Base-by-base conservation (phyloP, 2,113 vertebrate genomes). In the Ceyx cyanopectus region DNA sequence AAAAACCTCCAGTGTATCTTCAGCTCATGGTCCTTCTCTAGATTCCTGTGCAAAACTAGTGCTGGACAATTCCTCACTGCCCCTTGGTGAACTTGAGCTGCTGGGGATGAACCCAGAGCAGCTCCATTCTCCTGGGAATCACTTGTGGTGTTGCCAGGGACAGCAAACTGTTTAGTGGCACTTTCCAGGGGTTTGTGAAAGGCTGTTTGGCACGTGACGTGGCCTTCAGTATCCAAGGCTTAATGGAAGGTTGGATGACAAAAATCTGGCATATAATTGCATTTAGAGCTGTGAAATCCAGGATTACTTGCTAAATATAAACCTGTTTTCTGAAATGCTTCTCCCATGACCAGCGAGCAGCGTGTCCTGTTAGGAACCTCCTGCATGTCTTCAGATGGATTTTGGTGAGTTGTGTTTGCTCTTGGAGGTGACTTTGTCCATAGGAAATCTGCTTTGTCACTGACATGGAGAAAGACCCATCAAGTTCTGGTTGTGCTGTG, bases 241-340 rank as follows among this genome's bases (percentile, higher is more conserved):
- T 67, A 56, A 26, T 61, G 75, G 62, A 46, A 85, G 86, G 32
- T 4, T 85, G 72, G 51, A 66, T 77, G 67, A 56, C 58, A 79
- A 87, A 90, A 94, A 87, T 76, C 75, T 82, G 84, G 37, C 84
- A 73, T 94, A 32, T 62, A 79, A 92, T 85, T 73, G 58, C 92
- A 79, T 85, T 87, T 82, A 62, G 60, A 63, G 60, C 89, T 91
- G 91, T 93, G 95, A 96, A 95, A 96, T 91, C 63, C 60, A 74
- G 58, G 78, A 85, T 92, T 80, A 54, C 50, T 76, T 82, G 60
- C 74, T 89, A 57, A 81, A 62, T 56, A 46, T 8, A 46, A 91
- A 54, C 58, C 22, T 87, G 37, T 87, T 86, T 79, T 74, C 69
- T 66, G 70, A 76, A 73, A 37, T 22, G 30, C 10, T 87, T 80